Conservation (phyloP, 1,140 invertebrate species). For the Zelostemma sp. region DNA sequence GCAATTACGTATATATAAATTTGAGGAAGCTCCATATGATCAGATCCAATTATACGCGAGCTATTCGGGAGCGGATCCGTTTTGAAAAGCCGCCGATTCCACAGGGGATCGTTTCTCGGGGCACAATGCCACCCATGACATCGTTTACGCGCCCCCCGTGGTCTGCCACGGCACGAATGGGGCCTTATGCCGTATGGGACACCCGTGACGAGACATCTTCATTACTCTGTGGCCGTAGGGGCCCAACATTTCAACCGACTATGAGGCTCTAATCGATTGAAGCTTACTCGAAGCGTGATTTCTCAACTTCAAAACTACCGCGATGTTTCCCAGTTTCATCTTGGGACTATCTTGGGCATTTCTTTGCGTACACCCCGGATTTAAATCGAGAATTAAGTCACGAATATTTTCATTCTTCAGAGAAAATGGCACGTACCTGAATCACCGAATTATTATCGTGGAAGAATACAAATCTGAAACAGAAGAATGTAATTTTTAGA, state of each 20-base stretch:
- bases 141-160: conserved; percentile 63
- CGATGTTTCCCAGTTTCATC: background rate
- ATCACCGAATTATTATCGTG: no score
- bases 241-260: conserved; percentile 40
- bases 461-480: no score
- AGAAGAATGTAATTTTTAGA: no score
- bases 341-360: no score
- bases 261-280: conserved; percentile 40
- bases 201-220: conserved; percentile 62
- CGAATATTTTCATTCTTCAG: no score
- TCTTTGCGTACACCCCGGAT: no score
- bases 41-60: conserved; percentile 55
- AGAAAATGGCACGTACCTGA: no score
- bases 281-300: conserved; percentile 20
- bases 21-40: conserved; percentile 36
- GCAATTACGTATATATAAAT: conserved; percentile 8
- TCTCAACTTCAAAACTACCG: background rate
- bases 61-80: conserved; percentile 43
- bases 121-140: conserved; percentile 59
- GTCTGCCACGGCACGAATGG: conserved; percentile 54
- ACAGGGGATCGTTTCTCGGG: conserved; percentile 52
- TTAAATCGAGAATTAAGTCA: no score
- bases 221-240: conserved; percentile 55
- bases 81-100: conserved; percentile 52
- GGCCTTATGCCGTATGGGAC: conserved; percentile 41